These are phyloP conservation scores for Enteromius radiatus DNA, from an alignment of 2,797 vertebrate genomes.

Conservation along the genomic window DNA sequence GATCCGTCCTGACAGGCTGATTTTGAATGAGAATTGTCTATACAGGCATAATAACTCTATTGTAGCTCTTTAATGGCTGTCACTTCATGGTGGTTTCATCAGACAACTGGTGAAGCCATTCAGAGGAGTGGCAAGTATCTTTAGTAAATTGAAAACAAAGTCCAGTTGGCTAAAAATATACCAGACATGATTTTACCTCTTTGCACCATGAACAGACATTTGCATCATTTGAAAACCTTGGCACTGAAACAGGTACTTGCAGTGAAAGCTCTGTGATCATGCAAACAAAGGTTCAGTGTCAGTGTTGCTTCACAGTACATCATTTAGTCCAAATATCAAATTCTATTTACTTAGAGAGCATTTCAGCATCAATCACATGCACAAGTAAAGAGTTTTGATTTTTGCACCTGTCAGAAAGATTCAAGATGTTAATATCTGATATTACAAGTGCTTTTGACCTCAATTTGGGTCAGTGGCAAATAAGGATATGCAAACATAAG, in stretches of 20 bases:
- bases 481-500: not conserved
- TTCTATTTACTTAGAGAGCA: conserved; percentile 15
- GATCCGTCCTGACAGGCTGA: not conserved
- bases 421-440: not conserved
- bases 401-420: not conserved
- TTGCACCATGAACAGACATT: conserved; percentile 40
- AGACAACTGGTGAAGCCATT: not conserved
- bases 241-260: conserved; percentile 31
- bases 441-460: not conserved
- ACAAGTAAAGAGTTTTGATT: not conserved
- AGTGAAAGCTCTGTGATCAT: not conserved
- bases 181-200: not conserved
- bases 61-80: not conserved
- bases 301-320: conserved; percentile 26
- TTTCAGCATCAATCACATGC: not conserved
- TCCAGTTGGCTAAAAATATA: not conserved
- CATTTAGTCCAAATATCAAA: conserved; percentile 7
- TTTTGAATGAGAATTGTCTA: not conserved
- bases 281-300: conserved; percentile 10
- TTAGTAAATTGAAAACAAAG: conserved; percentile 4
- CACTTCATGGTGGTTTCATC: conserved; percentile 36
- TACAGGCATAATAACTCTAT: not conserved
- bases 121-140: not conserved
- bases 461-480: not conserved
- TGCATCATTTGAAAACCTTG: conserved; percentile 49